These are phyloP conservation scores for Cataglyphis cursor DNA, from an alignment of 2,888 invertebrate species.

Conservation along the genomic window DNA sequence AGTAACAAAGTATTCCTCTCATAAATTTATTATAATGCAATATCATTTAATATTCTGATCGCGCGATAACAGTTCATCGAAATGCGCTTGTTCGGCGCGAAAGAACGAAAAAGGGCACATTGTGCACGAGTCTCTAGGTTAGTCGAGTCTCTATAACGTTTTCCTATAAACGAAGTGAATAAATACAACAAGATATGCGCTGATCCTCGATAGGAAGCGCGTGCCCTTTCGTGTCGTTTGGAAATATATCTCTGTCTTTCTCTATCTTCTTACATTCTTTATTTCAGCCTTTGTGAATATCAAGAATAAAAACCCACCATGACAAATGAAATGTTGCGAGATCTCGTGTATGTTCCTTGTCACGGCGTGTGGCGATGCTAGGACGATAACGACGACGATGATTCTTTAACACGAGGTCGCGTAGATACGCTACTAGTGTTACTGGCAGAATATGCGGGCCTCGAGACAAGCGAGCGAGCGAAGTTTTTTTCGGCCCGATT, in stretches of 20 bases:
- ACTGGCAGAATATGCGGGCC: slow-evolving; percentile 60
- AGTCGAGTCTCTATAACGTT: no score
- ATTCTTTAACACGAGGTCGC: not conserved
- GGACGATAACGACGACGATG: not conserved
- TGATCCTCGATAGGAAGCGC: not conserved
- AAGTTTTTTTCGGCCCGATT: slow-evolving; percentile 14
- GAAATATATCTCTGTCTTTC: not conserved
- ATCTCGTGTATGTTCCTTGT: slow-evolving; percentile 14
- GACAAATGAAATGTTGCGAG: slow-evolving; percentile 36
- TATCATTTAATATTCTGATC: not conserved
- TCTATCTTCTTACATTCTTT: not conserved
- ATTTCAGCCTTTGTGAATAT: not conserved
- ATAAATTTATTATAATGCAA: not conserved
- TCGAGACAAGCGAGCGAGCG: slow-evolving; percentile 7
- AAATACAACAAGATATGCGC: slow-evolving; percentile 11
- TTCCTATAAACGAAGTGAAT: not conserved
- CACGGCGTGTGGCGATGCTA: slow-evolving; percentile 4
- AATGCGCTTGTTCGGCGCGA: slow-evolving; percentile 6
- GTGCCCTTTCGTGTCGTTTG: not conserved
- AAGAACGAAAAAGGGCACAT: slow-evolving; percentile 41
- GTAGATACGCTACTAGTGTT: slow-evolving; percentile 1
- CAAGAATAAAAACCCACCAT: slow-evolving; percentile 69
- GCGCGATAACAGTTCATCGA: not conserved
- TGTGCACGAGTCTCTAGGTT: slow-evolving; percentile 60
- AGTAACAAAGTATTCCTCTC: not conserved